Evolutionary conservation across 2,888 invertebrate species (phyloP), one percentile per base, ranked within the genome.

Genomic region (Aspidiotus destructor): DNA sequence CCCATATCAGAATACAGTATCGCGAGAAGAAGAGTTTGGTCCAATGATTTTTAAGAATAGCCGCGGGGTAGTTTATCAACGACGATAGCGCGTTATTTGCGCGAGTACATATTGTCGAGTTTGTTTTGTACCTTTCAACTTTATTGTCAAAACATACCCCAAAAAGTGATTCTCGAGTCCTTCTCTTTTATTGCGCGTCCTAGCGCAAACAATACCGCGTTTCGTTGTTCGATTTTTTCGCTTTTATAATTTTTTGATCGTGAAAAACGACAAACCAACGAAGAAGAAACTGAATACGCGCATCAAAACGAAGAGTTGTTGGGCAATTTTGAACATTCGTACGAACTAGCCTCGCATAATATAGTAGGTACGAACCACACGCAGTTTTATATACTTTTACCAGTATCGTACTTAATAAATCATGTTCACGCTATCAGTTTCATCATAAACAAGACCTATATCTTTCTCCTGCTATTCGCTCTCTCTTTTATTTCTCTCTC

Each of bases 371-470:
- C 28, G 42, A 65, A 65, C 65, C 65, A 57, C 65, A 65, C 52
- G 28, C 58, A 53, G 54, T 28, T 28, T 28, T 7, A 11, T 16
- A 17, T 11, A 62, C 62, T 15, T 9, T 9, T 16, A n/a, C 16
- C 54, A 16, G 28, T 11, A 53, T 28, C 63, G n/a, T 52, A 52
- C 52, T 52, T 52, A 52, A 64, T 65, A 65, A 65, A 65, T 65
- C 65, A 65, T 65, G 65, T 65, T 65, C 65, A 40, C 65, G 65
- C 65, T 65, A 65, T 65, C 65, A 65, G 58, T 65, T 65, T 48
- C 28, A 28, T 28, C 28, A 28, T 28, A 28, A 28, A 28, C 28
- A 28, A 28, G 28, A 28, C 28, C 28, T 28, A 28, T 28, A 28
- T 28, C 28, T 28, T 28, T 28, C 28, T 28, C 2, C 5, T 28